Percentiles rank a stretch among this genome's conserved stretches.
Conservation (phyloP, 2,797 vertebrate species). For the Aphelocoma californica region DNA sequence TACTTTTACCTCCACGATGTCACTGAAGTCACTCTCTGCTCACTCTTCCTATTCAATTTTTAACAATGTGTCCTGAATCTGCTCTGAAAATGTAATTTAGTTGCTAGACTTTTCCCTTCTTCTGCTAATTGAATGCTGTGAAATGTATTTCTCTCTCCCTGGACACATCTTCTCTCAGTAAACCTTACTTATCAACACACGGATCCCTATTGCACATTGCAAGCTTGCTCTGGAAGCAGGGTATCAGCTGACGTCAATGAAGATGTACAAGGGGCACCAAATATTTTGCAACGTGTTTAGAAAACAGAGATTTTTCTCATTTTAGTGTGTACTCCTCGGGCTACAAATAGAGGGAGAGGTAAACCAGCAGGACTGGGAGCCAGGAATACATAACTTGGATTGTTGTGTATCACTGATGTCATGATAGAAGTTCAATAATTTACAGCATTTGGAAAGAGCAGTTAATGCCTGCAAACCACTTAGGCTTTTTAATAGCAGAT, state of each 20-base stretch:
- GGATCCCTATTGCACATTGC: neutral
- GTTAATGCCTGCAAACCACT: neutral
- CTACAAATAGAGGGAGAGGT: neutral
- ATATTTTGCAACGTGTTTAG: slow-evolving; percentile 40
- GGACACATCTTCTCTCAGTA: neutral
- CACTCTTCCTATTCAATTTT: neutral
- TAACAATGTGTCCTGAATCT: neutral
- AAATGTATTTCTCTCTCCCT: neutral
- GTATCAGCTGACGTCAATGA: slow-evolving; percentile 7
- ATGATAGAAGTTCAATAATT: neutral
- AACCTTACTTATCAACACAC: neutral
- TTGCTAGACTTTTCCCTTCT: neutral
- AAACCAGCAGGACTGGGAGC: neutral
- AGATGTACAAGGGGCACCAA: slow-evolving; percentile 34
- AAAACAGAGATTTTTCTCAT: neutral
- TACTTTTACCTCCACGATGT: neutral
- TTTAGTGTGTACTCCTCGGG: neutral
- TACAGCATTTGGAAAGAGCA: neutral
- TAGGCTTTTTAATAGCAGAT: neutral
- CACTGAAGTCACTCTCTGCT: neutral
- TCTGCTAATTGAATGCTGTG: neutral
- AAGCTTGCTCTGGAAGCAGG: slow-evolving; percentile 10
- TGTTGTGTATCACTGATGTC: neutral
- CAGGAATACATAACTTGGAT: neutral
- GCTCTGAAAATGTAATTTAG: neutral